Base-by-base conservation (phyloP, 2,888 invertebrate species). In the Orthosia cruda region DNA sequence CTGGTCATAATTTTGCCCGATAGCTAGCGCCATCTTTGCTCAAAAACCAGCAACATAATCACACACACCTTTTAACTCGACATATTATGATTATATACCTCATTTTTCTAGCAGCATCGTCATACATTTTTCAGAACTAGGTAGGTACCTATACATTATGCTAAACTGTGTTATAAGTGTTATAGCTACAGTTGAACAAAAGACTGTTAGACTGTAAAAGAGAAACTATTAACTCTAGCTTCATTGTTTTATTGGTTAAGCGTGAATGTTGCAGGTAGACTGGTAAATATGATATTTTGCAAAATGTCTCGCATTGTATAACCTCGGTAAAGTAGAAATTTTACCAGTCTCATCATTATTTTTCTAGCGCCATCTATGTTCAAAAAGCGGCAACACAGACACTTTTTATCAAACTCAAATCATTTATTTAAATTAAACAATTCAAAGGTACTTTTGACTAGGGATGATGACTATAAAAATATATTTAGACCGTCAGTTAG, bases 141-240 rank as follows among this genome's bases (percentile, higher is more conserved):
- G n/a, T 66, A 55, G 64, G 45, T 72, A 32, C 32, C 40, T 40
- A 67, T 49, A 49, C 26, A 64, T 59, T 76, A 74, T 70, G 71
- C 18, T 32, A 59, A 64, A 70, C 55, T 67, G 59, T 45, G 59
- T 55, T 71, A 49, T 72, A 77, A 61, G 64, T 45, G 59, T 55
- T 71, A 49, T 72, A 77, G 58, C 52, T 70, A 54, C 1, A 18
- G 50, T 55, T 54, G 57, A 65, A 85, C 87, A 86, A 86, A 81
- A 77, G 85, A 64, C 64, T 58, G 71, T 58, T 72, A 71, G 83
- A 86, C 86, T 77, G 83, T 84, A 78, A 88, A 83, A 86, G 86
- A 87, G 83, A 84, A 85, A 86, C 89, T 83, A 88, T 88, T 90
- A 89, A 81, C 87, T 87, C 18, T 85, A 85, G 77, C 74, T 87